These are phyloP conservation scores for Altica lythri DNA, from an alignment of 2,888 invertebrate species.

Conservation along the genomic window DNA sequence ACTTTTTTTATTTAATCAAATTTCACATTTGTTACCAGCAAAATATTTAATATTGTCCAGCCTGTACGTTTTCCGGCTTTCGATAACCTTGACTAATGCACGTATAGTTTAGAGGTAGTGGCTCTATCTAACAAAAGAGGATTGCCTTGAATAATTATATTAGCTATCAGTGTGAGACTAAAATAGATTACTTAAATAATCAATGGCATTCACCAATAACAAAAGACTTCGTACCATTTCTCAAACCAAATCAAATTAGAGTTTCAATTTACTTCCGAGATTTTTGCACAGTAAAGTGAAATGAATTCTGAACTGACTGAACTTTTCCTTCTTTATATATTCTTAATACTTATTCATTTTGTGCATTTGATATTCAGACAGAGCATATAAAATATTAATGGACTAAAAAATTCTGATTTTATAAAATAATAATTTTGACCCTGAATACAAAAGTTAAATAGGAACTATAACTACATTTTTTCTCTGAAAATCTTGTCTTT, in stretches of 20 bases:
- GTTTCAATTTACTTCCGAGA: neutral
- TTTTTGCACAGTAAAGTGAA: neutral
- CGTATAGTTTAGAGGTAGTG: conserved; percentile 2
- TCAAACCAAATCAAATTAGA: neutral
- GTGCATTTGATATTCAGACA: too few relatives aligned
- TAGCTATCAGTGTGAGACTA: conserved; percentile 3
- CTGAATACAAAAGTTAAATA: too few relatives aligned
- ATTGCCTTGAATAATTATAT: conserved; percentile 15
- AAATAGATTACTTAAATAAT: conserved; percentile 12
- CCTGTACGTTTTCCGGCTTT: conserved; percentile 10
- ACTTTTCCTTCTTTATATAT: too few relatives aligned
- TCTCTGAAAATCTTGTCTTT: too few relatives aligned
- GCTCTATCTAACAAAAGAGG: conserved; percentile 1
- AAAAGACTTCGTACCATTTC: neutral
- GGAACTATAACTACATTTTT: too few relatives aligned
- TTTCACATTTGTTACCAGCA: neutral
- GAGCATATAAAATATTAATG: too few relatives aligned
- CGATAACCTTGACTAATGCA: conserved; percentile 10
- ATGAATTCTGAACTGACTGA: too few relatives aligned
- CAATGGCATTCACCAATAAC: neutral
- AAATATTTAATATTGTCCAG: conserved; percentile 3
- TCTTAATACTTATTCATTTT: too few relatives aligned
- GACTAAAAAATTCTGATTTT: too few relatives aligned
- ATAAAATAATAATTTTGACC: too few relatives aligned
- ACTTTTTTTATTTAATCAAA: neutral